Evolutionary conservation across 2,888 invertebrate genomes (phyloP).

Genomic region (Eumacrocentrus americanus): DNA sequence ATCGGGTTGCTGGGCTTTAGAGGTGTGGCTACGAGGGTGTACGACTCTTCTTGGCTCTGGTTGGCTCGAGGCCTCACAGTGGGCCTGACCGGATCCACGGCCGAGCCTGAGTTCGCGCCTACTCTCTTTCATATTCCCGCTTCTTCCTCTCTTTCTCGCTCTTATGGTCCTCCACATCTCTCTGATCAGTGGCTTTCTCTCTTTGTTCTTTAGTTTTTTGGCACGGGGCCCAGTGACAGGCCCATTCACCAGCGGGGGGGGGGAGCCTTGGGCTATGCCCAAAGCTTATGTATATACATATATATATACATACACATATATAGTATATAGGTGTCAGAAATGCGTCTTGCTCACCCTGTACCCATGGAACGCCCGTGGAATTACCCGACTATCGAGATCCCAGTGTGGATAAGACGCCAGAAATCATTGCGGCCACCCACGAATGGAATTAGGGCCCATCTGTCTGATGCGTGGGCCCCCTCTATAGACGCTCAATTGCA

Average conservation of each 20-base stretch:
- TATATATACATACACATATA: too few species aligned
- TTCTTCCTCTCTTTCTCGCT: conserved; percentile 10
- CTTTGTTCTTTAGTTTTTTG: conserved; percentile 33
- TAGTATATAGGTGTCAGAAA: conserved; percentile 35
- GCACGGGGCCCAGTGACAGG: background rate
- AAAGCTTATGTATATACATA: too few species aligned
- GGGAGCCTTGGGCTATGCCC: too few species aligned
- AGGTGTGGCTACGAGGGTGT: conserved; percentile 58
- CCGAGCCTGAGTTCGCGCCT: conserved; percentile 34
- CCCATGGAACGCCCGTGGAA: conserved; percentile 42
- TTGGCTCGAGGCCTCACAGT: conserved; percentile 56
- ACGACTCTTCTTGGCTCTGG: conserved; percentile 57
- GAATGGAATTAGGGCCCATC: conserved; percentile 37
- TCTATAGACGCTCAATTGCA: background rate
- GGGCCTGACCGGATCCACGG: conserved; percentile 53
- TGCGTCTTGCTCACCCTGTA: conserved; percentile 32
- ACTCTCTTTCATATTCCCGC: conserved; percentile 23
- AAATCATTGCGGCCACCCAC: conserved; percentile 60
- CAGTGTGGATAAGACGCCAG: conserved; percentile 50
- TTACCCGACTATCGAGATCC: conserved; percentile 59
- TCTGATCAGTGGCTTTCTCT: conserved; percentile 40
- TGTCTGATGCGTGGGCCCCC: conserved; percentile 5
- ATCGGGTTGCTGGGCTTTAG: conserved; percentile 48
- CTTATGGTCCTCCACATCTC: conserved; percentile 11
- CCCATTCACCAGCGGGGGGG: too few species aligned